Evolutionary conservation across 2,888 invertebrate species (phyloP).

Genomic region (Beris morrisii): DNA sequence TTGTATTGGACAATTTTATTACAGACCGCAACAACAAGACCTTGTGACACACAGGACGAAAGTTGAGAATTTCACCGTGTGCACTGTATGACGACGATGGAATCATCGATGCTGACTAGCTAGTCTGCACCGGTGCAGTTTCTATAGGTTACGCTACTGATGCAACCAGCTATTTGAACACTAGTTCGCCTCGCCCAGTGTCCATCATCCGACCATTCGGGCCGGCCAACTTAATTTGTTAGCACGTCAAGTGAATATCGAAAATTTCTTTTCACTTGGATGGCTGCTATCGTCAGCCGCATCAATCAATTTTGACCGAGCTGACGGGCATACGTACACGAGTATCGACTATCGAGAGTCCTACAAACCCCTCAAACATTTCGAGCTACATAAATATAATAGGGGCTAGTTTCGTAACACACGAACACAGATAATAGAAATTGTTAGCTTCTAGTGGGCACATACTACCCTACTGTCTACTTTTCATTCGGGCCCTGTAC

Average conservation of each 20-base stretch:
- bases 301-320: constrained; percentile 50
- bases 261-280: constrained; percentile 48
- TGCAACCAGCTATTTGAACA: neutral
- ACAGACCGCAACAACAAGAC: too few relatives aligned
- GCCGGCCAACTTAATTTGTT: constrained; percentile 55
- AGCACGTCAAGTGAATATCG: constrained; percentile 47
- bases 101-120: too few relatives aligned
- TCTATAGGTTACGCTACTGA: too few relatives aligned
- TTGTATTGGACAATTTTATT: too few relatives aligned
- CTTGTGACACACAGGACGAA: neutral
- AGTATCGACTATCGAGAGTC: neutral
- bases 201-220: constrained; percentile 30
- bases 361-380: too few relatives aligned
- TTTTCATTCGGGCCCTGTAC: neutral
- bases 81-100: too few relatives aligned
- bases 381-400: constrained; percentile 12
- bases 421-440: neutral
- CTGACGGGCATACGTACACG: neutral
- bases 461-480: neutral
- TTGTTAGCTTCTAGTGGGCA: too few relatives aligned
- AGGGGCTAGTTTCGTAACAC: neutral
- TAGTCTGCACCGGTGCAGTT: too few relatives aligned
- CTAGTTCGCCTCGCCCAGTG: neutral
- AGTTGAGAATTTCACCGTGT: neutral
- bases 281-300: constrained; percentile 54